phyloP scores from a whole-genome alignment of 1,140 invertebrate genomes.

The Glomeris maerens region DNA sequence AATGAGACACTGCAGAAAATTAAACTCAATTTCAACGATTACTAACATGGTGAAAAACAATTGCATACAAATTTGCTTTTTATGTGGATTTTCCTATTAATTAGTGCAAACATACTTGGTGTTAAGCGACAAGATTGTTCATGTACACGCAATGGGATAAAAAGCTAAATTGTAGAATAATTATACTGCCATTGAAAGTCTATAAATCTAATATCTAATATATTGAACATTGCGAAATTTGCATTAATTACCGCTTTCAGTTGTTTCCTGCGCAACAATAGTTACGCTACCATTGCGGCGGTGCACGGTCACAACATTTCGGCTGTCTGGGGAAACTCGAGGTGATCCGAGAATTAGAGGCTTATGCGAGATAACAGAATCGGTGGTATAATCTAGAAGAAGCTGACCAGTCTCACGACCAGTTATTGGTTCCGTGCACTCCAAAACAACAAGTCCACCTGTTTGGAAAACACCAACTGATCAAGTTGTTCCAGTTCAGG shows the following conservation, averaged over 20 bases:
- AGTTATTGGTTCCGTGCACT: constrained; percentile 53
- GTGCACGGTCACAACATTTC: constrained; percentile 53
- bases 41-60: too few species aligned
- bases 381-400: constrained; percentile 59
- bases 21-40: too few species aligned
- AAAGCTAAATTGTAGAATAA: too few species aligned
- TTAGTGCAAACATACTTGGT: too few species aligned
- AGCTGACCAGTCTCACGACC: constrained; percentile 48
- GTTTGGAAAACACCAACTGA: constrained; percentile 10
- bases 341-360: constrained; percentile 48
- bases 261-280: constrained; percentile 55
- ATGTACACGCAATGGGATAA: too few species aligned
- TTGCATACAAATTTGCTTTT: too few species aligned
- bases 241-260: constrained; percentile 36
- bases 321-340: constrained; percentile 53
- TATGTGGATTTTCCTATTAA: too few species aligned
- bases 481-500: not conserved
- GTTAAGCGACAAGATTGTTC: too few species aligned
- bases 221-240: too few species aligned
- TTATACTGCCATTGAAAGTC: too few species aligned
- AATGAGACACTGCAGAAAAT: too few species aligned
- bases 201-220: too few species aligned
- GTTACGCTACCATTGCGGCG: constrained; percentile 41
- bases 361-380: constrained; percentile 51
- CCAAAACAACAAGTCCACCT: constrained; percentile 59